Evolutionary conservation across 2,797 vertebrate species (phyloP).

Genomic region (Falco peregrinus): DNA sequence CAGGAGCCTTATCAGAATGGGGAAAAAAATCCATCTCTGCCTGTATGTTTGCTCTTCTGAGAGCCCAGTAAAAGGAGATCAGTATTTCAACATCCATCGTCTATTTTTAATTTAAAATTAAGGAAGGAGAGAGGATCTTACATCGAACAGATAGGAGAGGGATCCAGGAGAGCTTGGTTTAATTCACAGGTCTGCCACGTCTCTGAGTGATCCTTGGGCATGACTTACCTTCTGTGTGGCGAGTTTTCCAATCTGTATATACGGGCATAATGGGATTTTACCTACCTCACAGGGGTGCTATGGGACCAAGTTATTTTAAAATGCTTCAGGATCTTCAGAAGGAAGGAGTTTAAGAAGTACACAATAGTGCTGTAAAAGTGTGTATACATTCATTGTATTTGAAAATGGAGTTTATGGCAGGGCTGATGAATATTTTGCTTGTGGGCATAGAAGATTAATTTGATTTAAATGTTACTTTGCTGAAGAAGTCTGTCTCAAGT

Average conservation of each 20-base stretch:
- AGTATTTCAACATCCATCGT: not conserved
- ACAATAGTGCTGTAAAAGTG: not conserved
- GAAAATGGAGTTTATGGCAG: not conserved
- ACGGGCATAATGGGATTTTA: not conserved
- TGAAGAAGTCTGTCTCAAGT: not conserved
- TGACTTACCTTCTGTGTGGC: slow-evolving; percentile 34
- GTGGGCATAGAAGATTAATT: not conserved
- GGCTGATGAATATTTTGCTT: slow-evolving; percentile 34
- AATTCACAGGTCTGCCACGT: not conserved
- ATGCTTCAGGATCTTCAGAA: slow-evolving; percentile 13
- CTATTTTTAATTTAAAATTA: not conserved
- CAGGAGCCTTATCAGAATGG: not conserved
- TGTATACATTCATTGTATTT: not conserved
- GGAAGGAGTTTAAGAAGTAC: not conserved
- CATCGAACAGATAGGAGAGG: not conserved
- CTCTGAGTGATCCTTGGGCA: not conserved
- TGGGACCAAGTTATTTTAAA: slow-evolving; percentile 45
- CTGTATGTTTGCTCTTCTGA: not conserved
- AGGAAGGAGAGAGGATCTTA: not conserved
- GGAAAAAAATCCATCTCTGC: not conserved
- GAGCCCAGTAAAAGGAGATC: not conserved
- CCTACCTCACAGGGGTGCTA: slow-evolving; percentile 61
- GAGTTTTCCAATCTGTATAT: not conserved
- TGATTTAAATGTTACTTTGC: slow-evolving; percentile 8
- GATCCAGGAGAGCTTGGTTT: not conserved